Evolutionary conservation across 2,888 invertebrate species (phyloP).

Genomic region (Aethes cnicana): DNA sequence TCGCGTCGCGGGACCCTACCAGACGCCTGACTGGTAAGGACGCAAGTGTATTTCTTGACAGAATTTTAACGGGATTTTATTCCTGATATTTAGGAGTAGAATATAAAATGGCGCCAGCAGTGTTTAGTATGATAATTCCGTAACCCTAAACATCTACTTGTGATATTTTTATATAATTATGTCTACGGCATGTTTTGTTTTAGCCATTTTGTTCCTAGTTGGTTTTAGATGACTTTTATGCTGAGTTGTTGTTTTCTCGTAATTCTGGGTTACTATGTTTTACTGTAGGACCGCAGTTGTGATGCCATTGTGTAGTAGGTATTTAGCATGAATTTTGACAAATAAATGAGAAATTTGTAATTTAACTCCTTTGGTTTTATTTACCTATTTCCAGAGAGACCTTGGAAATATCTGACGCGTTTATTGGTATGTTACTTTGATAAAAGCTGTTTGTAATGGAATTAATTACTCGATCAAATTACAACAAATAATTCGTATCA

Average conservation of each 20-base stretch:
- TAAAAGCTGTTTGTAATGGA: not conserved
- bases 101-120: slow-evolving; percentile 3
- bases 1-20: too few relatives aligned
- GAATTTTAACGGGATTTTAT: slow-evolving; percentile 5
- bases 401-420: not conserved
- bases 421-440: too few relatives aligned
- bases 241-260: slow-evolving; percentile 38
- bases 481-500: not conserved
- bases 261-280: slow-evolving; percentile 32
- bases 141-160: slow-evolving; percentile 41
- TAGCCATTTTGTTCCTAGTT: slow-evolving; percentile 52
- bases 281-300: slow-evolving; percentile 37
- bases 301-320: slow-evolving; percentile 55
- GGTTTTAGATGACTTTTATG: slow-evolving; percentile 43
- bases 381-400: not conserved
- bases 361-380: slow-evolving; percentile 30
- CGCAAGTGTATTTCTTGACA: not conserved
- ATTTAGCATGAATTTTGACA: slow-evolving; percentile 57
- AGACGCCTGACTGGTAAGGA: too few relatives aligned
- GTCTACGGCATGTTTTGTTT: slow-evolving; percentile 34
- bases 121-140: slow-evolving; percentile 24
- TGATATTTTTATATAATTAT: slow-evolving; percentile 50
- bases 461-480: not conserved
- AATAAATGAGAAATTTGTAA: slow-evolving; percentile 58
- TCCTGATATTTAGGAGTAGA: slow-evolving; percentile 14